Percentiles rank a stretch among this genome's conserved stretches.
Conservation (phyloP, 2,797 vertebrate species). For the Mareca penelope region DNA sequence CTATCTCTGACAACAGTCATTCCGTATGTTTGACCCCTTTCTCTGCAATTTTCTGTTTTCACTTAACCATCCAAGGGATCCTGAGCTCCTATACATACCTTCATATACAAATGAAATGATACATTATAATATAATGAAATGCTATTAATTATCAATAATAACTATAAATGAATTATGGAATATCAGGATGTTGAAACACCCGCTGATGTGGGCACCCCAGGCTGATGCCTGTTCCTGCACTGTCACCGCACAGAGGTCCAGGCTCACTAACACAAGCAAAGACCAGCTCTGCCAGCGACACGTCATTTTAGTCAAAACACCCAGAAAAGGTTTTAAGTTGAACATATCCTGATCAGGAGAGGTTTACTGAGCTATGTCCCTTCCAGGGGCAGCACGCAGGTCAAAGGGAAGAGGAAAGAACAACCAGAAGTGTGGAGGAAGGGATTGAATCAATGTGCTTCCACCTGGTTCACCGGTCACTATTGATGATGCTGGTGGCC, state of each 20-base stretch:
- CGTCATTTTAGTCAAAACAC: not conserved
- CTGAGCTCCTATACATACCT: not conserved
- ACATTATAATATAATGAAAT: not conserved
- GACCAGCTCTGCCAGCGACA: not conserved
- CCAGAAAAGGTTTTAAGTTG: not conserved
- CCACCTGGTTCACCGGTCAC: not conserved
- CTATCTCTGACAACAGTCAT: not conserved
- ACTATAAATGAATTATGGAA: no score
- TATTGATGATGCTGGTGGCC: no score
- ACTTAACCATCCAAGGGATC: not conserved
- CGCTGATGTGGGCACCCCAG: fast-evolving
- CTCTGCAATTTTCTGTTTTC: not conserved
- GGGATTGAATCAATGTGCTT: not conserved
- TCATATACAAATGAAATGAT: not conserved
- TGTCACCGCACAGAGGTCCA: not conserved
- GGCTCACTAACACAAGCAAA: not conserved
- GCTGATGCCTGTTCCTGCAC: not conserved
- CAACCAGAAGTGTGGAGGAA: not conserved
- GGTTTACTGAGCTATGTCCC: not conserved
- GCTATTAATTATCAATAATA: not conserved
- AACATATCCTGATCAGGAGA: not conserved
- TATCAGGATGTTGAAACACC: no score
- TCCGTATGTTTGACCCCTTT: not conserved
- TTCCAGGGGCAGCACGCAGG: fast-evolving
- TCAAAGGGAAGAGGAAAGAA: not conserved